A percentile compares a stretch with the other conserved stretches of the same genome.
Conservation (phyloP, 2,113 vertebrate genomes). For the Tachycineta bicolor region DNA sequence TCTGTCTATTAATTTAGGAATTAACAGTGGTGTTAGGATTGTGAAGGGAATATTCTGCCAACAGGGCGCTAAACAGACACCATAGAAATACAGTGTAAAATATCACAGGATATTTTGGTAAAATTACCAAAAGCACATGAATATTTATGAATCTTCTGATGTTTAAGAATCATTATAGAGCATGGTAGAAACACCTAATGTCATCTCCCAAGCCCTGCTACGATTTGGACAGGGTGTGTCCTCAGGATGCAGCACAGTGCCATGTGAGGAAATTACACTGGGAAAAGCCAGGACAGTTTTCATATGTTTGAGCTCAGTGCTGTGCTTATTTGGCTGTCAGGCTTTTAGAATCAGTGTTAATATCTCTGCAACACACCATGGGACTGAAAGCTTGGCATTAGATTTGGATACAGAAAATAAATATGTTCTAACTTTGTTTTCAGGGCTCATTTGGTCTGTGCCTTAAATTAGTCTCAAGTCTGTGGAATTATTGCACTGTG, state of each 20-base stretch:
- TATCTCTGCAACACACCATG: background rate
- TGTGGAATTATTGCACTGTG: background rate
- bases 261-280: background rate
- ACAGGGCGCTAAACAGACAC: background rate
- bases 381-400: background rate
- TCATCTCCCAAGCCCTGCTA: background rate
- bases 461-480: background rate
- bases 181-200: background rate
- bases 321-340: background rate
- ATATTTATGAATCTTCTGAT: background rate
- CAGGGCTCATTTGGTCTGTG: background rate
- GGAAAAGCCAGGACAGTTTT: background rate
- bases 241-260: background rate
- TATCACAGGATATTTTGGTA: background rate
- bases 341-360: background rate
- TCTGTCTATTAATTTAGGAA: background rate
- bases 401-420: background rate
- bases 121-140: background rate
- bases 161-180: background rate
- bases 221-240: background rate
- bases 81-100: background rate
- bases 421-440: background rate
- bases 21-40: background rate
- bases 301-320: background rate
- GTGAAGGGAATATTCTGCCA: background rate